Evolutionary conservation across 2,888 invertebrate species (phyloP), one percentile per base, ranked within the genome.

Genomic region (Amphipoea lucens): DNA sequence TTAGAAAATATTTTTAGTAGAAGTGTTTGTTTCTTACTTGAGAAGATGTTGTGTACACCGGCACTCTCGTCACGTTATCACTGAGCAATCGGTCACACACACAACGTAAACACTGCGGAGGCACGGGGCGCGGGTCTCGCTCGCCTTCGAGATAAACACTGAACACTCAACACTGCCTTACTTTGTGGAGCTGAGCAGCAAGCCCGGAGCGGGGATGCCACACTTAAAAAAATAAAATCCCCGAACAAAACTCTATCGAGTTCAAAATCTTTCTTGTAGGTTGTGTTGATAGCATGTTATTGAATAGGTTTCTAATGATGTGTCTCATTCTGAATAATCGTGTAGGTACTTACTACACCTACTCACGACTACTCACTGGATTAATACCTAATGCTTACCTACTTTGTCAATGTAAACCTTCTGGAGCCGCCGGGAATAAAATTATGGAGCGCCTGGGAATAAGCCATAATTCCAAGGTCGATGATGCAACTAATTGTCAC

Each of bases 61-160:
- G 90, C 89, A 83, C 74, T 72, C 79, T 79, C 78, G 84, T 81
- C 82, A 92, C 92, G 92, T 93, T 96, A 95, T 95, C 96, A 96
- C 95, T 92, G 76, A 73, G 88, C 88, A 89, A 92, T 84, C 88
- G 70, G 87, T 87, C 93, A 92, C 91, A 89, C 92, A 92, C 92
- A 92, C 91, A 85, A 91, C 85, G 92, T 93, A 93, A 93, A 94
- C 94, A 95, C 93, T 72, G 73, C 60, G 75, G 81, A 71, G 78
- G 76, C 71, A 81, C 79, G 78, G 81, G 78, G 84, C 88, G 87
- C 88, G 85, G 83, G 84, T 83, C 90, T 87, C 90, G 89, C 87
- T 90, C 90, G 87, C 89, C 89, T 87, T 81, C 87, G 91, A 93
- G 93, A 95, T 95, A 93, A 94, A 89, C 85, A 88, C 90, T 89